phyloP scores from a whole-genome alignment of 2,888 invertebrate species.

The Zonitis immaculata region DNA sequence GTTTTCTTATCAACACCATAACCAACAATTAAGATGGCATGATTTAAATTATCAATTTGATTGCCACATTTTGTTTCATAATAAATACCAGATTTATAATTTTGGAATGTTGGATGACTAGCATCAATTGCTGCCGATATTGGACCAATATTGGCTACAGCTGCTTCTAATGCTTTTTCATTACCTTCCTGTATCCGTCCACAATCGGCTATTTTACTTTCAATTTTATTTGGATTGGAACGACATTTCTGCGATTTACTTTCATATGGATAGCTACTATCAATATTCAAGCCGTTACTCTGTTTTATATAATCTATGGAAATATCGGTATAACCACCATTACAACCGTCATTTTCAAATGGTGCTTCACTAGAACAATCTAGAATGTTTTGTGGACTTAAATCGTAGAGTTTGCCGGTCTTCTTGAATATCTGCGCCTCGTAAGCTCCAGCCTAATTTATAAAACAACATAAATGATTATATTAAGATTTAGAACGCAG shows the following conservation, averaged over 20 bases:
- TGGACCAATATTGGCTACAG: slow-evolving; percentile 81
- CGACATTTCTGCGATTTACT: background rate
- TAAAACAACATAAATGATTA: no score
- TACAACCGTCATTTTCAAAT: slow-evolving; percentile 51
- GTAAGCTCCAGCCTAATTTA: slow-evolving; percentile 55
- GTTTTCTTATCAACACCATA: slow-evolving; percentile 67
- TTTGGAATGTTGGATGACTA: slow-evolving; percentile 76
- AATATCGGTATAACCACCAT: slow-evolving; percentile 51
- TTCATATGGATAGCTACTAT: slow-evolving; percentile 50
- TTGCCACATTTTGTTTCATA: slow-evolving; percentile 66
- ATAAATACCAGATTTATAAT: slow-evolving; percentile 78
- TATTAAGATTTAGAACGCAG: no score
- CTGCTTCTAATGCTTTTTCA: slow-evolving; percentile 69
- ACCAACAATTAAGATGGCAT: slow-evolving; percentile 77
- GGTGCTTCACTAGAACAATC: slow-evolving; percentile 47
- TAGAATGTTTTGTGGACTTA: slow-evolving; percentile 54
- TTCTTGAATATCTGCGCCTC: slow-evolving; percentile 52
- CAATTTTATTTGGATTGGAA: background rate
- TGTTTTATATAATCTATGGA: slow-evolving; percentile 48
- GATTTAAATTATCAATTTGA: slow-evolving; percentile 65
- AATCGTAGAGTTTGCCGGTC: slow-evolving; percentile 48
- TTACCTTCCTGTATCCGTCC: slow-evolving; percentile 67
- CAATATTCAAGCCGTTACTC: slow-evolving; percentile 53
- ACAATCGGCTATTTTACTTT: slow-evolving; percentile 50
- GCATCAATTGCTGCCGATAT: slow-evolving; percentile 89